phyloP scores from a whole-genome alignment of 2,113 vertebrate genomes.

The Copsychus sechellarum region DNA sequence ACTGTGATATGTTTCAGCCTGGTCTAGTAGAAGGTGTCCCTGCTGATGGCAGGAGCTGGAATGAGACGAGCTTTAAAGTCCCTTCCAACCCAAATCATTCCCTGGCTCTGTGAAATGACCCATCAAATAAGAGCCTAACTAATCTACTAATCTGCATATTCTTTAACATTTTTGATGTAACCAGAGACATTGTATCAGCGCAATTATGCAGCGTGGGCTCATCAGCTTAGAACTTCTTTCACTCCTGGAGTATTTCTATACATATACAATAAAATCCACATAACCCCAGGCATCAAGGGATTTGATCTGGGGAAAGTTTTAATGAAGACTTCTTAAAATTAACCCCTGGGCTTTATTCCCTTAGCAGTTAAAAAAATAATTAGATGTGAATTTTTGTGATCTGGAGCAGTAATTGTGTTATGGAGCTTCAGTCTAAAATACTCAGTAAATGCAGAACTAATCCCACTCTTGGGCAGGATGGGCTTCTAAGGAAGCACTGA shows the following conservation, averaged over 20 bases:
- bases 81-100: background rate
- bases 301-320: background rate
- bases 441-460: background rate
- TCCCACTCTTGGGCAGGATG: background rate
- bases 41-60: background rate
- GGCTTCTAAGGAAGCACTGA: background rate
- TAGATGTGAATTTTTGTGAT: background rate
- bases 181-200: background rate
- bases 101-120: background rate
- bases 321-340: background rate
- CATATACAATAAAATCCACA: background rate
- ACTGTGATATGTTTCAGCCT: background rate
- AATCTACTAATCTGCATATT: no score
- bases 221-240: background rate
- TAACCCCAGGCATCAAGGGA: background rate
- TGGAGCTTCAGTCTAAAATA: background rate
- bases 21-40: background rate
- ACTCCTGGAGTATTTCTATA: background rate
- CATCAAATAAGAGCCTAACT: background rate
- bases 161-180: background rate
- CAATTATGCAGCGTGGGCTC: background rate
- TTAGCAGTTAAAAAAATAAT: accelerated
- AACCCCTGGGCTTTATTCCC: background rate
- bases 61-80: background rate
- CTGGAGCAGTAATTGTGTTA: background rate